Percentiles rank a stretch among this genome's conserved stretches.
Conservation (phyloP, 2,797 vertebrate genomes). For the Enoplosus armatus region DNA sequence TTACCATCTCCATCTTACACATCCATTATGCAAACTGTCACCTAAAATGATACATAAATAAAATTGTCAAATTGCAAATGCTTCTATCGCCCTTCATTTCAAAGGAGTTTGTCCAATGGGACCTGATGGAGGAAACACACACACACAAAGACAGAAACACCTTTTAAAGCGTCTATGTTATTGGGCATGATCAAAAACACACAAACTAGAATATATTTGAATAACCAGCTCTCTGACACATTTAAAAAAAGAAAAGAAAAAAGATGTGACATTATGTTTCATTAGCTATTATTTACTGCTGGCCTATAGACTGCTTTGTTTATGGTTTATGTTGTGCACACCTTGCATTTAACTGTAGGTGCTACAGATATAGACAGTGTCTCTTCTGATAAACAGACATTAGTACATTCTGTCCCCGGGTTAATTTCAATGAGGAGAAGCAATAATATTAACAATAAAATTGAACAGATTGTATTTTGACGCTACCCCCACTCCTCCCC, state of each 20-base stretch:
- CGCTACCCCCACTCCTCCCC: not conserved
- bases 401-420: too few species aligned
- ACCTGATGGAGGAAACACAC: not conserved
- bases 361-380: too few species aligned
- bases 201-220: not conserved
- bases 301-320: not conserved
- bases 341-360: not conserved
- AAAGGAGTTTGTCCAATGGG: not conserved
- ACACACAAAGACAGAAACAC: not conserved
- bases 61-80: too few species aligned
- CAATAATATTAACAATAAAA: too few species aligned
- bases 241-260: too few species aligned
- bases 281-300: not conserved
- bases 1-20: not conserved
- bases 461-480: not conserved
- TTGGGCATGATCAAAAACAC: not conserved
- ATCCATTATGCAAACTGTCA: not conserved
- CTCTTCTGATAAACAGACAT: not conserved
- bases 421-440: fast-evolving
- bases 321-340: not conserved
- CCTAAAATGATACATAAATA: too few species aligned
- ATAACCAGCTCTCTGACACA: not conserved
- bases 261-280: not conserved
- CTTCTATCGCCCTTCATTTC: not conserved
- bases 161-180: not conserved